Evolutionary conservation across 23 tunicate genomes (phyloP), one percentile per base, ranked within the genome.

Genomic region (Corella eumyota): DNA sequence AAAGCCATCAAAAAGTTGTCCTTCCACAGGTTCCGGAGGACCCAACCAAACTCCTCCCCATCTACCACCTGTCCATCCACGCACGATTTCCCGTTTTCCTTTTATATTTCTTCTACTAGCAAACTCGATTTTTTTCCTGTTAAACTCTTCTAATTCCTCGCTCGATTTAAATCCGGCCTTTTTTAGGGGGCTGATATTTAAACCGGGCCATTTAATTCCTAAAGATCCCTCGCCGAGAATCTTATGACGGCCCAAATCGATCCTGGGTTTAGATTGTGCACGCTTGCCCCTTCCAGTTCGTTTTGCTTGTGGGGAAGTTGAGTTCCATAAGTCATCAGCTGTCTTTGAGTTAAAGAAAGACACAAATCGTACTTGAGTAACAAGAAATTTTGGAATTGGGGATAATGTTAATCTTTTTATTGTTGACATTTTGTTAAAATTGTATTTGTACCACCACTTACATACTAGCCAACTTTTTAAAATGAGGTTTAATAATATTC

Each of bases 31-130:
- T 22, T 63, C 70, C 0, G 85, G 85, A 32, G 78, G 65, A 19
- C 76, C 75, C 0, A 84, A 34, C 1, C 51, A 23, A 2, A 80
- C 35, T 17, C 96, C 96, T 25, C 77, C 77, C 74, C 74, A 88
- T 20, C 72, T 71, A 9, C 64, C 88, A 4, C 96, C 96, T 3
- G 81, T 72, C 96, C 96, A 88, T 31, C 96, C 96, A n/a, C 87
- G 44, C 0, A 50, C 70, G 0, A 13, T 34, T 30, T 57, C 25
- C 2, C 15, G 11, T 34, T 45, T 30, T 26, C 24, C 4, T 36
- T 37, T 40, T 49, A 26, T n/a, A 4, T 25, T 28, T 3, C 6
- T 15, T 36, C 57, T 53, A n/a, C 21, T 45, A 19, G 22, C 47
- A 24, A 61, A 33, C 26, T 66, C 83, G 4, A 65, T 60, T 26